Base-by-base conservation (phyloP, 1,140 invertebrate species). In the Chlorops oryzae region DNA sequence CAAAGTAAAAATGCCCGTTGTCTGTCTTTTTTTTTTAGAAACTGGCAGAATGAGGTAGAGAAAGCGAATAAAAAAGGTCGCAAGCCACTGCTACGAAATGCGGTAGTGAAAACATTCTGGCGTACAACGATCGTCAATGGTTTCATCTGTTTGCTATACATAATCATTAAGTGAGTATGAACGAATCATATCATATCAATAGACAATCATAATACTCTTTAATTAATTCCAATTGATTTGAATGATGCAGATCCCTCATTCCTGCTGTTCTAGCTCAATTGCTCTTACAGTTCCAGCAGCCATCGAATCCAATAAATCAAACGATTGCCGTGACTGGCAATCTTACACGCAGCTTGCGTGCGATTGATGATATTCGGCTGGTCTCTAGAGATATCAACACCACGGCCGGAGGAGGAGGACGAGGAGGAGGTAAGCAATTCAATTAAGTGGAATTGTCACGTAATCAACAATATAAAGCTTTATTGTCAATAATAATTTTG, bases 31-130 rank as follows among this genome's bases (percentile, higher is more conserved):
- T 37, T 46, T 70, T 65, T 45, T 32, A 78, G 77, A 52, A 62
- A 77, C 56, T 78, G 77, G 77, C 59, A 63, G n/a, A 61, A 69
- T 38, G 80, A 81, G 61, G 13, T 78, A 24, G 58, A 63, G 21
- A 47, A 47, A 2, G 72, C 77, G 0, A 55, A 64, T 23, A 57
- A 60, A 1, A 58, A 63, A 18, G 58, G 64, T 1, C 57, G 59
- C 15, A 70, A 75, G 37, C 78, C 79, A 0, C 55, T 52, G 1
- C 54, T 78, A 5, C 54, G 73, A 5, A 73, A 62, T 44, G 76
- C 77, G 3, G 49, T 78, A 5, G 56, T 69, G 0, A 69, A 66
- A 15, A 72, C 74, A 12, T 78, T 76, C 47, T 55, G 70, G 17
- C 59, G 63, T 49, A 63, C 69, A 4, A 74, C 73, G 17, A 56